phyloP scores from a whole-genome alignment of 2,888 invertebrate genomes.

The Unio delphinus region DNA sequence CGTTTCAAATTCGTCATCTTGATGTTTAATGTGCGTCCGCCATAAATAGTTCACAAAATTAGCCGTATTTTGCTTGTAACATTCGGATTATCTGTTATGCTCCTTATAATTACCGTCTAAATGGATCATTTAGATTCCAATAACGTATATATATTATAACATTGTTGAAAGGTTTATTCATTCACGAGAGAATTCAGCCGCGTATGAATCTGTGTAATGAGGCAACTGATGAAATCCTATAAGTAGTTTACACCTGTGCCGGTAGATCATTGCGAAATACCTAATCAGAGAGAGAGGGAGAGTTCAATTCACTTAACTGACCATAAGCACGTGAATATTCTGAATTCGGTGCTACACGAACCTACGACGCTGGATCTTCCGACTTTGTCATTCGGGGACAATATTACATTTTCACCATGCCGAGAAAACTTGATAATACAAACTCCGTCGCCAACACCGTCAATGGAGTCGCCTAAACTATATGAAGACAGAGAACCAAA shows the following conservation, averaged over 20 bases:
- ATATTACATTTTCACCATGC: conserved; percentile 48
- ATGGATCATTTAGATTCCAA: too few species aligned
- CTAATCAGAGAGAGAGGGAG: conserved; percentile 1
- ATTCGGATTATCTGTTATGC: too few species aligned
- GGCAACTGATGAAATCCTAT: too few species aligned
- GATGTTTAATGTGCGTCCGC: conserved; percentile 16
- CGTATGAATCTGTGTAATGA: conserved; percentile 25
- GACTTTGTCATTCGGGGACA: conserved; percentile 42
- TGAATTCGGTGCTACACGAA: conserved; percentile 13
- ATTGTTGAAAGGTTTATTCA: too few species aligned
- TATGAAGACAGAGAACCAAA: conserved; percentile 35
- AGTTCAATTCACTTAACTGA: conserved; percentile 6
- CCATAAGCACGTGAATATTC: conserved; percentile 24
- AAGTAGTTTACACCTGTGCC: too few species aligned
- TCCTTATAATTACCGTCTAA: too few species aligned
- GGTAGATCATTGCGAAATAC: conserved; percentile 29
- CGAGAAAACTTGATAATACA: conserved; percentile 36
- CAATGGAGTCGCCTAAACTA: conserved; percentile 41
- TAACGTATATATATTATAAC: too few species aligned
- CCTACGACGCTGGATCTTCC: conserved; percentile 47
- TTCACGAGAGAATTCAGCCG: background rate
- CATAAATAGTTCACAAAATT: too few species aligned
- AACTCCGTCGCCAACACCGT: conserved; percentile 10
- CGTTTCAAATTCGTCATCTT: conserved; percentile 6
- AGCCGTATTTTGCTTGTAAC: too few species aligned